phyloP scores from a whole-genome alignment of 2,888 invertebrate genomes.

The Latrodectus hesperus region DNA sequence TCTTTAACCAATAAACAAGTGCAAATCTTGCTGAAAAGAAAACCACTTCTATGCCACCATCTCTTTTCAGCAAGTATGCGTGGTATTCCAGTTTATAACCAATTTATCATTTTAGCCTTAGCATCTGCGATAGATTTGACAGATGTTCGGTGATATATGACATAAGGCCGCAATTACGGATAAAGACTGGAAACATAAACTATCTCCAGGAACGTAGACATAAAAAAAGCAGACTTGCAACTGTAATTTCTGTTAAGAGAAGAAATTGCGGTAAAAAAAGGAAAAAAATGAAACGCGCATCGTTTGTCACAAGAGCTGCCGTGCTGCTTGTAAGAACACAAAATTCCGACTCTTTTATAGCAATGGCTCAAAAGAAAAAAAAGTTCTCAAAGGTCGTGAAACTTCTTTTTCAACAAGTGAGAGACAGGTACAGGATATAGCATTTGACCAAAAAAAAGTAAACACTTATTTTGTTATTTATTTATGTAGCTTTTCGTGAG shows the following conservation, averaged over 20 bases:
- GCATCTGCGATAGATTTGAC: slow-evolving; percentile 2
- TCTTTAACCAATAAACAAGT: too few relatives aligned
- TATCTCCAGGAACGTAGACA: background rate
- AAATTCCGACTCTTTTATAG: slow-evolving; percentile 23
- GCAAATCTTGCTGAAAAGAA: background rate
- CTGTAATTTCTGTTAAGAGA: slow-evolving; percentile 1
- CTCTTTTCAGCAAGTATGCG: background rate
- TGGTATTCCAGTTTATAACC: background rate
- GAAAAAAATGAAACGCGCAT: slow-evolving; percentile 16
- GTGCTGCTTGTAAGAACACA: slow-evolving; percentile 34
- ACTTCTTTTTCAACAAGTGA: slow-evolving; percentile 10
- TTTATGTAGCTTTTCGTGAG: too few relatives aligned
- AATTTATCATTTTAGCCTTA: background rate
- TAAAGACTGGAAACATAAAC: background rate
- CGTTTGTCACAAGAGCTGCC: slow-evolving; percentile 44
- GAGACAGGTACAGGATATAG: slow-evolving; percentile 30
- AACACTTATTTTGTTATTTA: too few relatives aligned
- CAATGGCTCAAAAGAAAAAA: background rate
- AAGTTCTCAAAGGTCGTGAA: slow-evolving; percentile 33
- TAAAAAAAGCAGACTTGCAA: background rate
- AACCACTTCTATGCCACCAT: background rate
- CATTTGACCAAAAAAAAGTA: too few relatives aligned
- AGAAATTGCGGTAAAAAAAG: background rate
- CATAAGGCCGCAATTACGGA: background rate
- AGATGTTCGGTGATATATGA: background rate